Base-by-base conservation (phyloP, 2,113 vertebrate genomes). In the Chaetodon trifascialis region DNA sequence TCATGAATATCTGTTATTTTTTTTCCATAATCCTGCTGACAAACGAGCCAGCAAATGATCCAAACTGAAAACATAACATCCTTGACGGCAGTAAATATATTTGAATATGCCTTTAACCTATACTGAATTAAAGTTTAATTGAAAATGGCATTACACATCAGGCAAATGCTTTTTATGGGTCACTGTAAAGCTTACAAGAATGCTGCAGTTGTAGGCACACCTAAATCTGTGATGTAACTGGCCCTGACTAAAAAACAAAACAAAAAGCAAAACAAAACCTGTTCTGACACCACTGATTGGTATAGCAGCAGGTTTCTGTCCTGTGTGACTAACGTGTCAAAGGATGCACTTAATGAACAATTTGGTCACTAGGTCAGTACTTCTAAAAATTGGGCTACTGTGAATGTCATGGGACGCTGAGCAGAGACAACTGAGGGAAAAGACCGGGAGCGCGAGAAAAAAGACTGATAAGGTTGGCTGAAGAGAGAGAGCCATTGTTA, bases 401-500 rank as follows among this genome's bases (percentile, higher is more conserved):
- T 40, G 59, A 66, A 73, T 46, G 59, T 80, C 36, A 65, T 47
- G 59, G 82, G 75, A 86, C 68, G 74, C 64, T 73, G 73, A 85
- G 21, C 62, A 64, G 0, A 49, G 36, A 75, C 0, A 70, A 42
- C 38, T 47, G 25, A 55, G 12, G 55, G 23, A 0, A 17, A 60
- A 21, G 30, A 52, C n/a, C 49, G 23, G 8, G 58, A 47, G 23
- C 62, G 5, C 16, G 42, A 81, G 72, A 55, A 65, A 83, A 82
- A 70, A 51, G 69, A 54, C 69, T 46, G 83, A 76, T n/a, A 78
- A 69, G 63, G 54, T 17, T 73, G 68, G 11, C n/a, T 54, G 51
- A 63, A 66, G 38, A 87, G 67, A 92, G 88, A 52, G 76, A 74
- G 51, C 44, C 60, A 60, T 76, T 87, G 81, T 92, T 62, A 49